phyloP scores from a whole-genome alignment of 1,140 invertebrate species.

The Parasteatoda tepidariorum region DNA sequence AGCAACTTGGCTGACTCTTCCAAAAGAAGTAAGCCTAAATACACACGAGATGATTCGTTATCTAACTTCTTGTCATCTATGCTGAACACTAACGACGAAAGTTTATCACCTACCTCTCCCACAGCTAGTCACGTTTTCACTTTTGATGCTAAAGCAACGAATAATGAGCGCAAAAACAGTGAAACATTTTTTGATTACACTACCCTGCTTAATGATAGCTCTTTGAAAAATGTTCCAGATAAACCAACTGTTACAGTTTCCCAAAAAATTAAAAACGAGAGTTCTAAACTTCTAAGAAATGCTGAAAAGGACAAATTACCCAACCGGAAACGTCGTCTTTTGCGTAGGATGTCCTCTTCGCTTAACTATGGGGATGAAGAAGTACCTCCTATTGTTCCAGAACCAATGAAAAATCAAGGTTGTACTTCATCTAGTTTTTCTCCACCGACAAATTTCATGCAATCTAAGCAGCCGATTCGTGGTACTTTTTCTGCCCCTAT shows the following conservation, averaged over 20 bases:
- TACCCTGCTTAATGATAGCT: background rate
- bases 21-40: conserved; percentile 27
- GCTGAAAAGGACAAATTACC: background rate
- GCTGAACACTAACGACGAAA: background rate
- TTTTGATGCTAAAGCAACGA: background rate
- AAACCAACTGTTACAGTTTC: background rate
- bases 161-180: background rate
- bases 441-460: background rate
- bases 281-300: background rate
- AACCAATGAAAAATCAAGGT: background rate
- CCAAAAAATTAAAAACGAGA: background rate
- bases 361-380: conserved; percentile 16
- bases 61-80: conserved; percentile 31
- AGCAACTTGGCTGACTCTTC: no score
- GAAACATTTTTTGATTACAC: background rate
- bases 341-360: conserved; percentile 30
- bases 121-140: background rate
- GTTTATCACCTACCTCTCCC: background rate
- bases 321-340: conserved; percentile 15
- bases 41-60: conserved; percentile 13
- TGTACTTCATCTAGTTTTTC: background rate
- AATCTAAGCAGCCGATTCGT: background rate
- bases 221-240: background rate
- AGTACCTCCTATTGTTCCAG: background rate
- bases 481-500: background rate